Conservation (phyloP, 1,140 invertebrate species). For the Scylla paramamosain region DNA sequence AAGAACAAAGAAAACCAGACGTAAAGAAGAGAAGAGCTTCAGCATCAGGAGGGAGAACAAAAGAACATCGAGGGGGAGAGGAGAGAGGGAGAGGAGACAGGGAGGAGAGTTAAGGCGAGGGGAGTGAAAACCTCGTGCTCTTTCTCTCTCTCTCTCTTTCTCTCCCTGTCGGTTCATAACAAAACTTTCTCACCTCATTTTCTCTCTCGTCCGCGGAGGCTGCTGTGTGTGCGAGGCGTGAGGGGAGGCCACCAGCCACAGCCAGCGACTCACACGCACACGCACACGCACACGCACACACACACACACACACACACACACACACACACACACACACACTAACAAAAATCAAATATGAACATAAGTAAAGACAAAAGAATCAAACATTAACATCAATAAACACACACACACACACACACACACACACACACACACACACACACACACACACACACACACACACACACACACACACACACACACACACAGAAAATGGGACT, state of each 20-base stretch:
- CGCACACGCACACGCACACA: slow-evolving; percentile 22
- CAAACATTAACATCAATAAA: slow-evolving; percentile 9
- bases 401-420: slow-evolving; percentile 33
- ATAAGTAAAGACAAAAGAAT: background rate
- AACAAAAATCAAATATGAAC: background rate
- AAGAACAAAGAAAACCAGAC: background rate
- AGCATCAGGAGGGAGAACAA: background rate
- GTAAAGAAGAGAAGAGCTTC: background rate
- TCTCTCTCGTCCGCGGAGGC: background rate
- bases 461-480: background rate
- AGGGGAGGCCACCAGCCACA: background rate
- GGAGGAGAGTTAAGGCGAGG: background rate
- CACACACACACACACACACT: slow-evolving; percentile 18
- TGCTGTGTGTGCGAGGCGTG: background rate
- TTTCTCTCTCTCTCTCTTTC: background rate
- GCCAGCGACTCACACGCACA: background rate
- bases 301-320: slow-evolving; percentile 16
- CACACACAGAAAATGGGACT: too few species aligned
- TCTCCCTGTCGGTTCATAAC: background rate
- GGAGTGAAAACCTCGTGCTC: background rate
- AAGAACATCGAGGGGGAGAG: background rate
- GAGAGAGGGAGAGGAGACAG: background rate
- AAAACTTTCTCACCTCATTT: slow-evolving; percentile 24
- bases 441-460: slow-evolving; percentile 40
- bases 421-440: slow-evolving; percentile 42